Evolutionary conservation across 2,888 invertebrate genomes (phyloP).

Genomic region (Tiphia femorata): DNA sequence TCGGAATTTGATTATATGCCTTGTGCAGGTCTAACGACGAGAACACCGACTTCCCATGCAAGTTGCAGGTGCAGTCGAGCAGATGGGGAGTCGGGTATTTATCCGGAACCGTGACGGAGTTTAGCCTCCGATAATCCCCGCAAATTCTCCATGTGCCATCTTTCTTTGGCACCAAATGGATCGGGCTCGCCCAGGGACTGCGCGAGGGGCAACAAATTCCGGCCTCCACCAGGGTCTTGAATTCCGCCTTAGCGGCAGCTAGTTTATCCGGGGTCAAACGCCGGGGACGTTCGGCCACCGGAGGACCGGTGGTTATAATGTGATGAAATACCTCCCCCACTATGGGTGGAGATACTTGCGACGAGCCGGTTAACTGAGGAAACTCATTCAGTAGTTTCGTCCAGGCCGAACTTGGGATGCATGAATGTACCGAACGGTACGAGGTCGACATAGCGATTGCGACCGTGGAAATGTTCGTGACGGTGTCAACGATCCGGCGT

Average conservation of each 20-base stretch:
- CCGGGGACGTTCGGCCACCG: slow-evolving; percentile 52
- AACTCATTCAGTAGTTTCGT: neutral
- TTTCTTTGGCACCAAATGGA: slow-evolving; percentile 54
- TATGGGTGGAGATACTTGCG: neutral
- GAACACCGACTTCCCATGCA: slow-evolving; percentile 35
- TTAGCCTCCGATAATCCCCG: slow-evolving; percentile 52
- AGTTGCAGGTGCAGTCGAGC: slow-evolving; percentile 37
- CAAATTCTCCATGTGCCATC: slow-evolving; percentile 41
- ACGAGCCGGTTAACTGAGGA: neutral
- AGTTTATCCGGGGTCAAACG: slow-evolving; percentile 57
- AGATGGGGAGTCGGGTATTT: slow-evolving; percentile 50
- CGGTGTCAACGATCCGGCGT: neutral
- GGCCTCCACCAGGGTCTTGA: slow-evolving; percentile 52
- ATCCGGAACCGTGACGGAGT: slow-evolving; percentile 49
- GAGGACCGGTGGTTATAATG: slow-evolving; percentile 58
- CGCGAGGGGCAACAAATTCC: slow-evolving; percentile 66
- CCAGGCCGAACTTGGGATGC: neutral
- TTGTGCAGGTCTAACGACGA: slow-evolving; percentile 32
- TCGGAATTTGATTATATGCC: slow-evolving; percentile 51
- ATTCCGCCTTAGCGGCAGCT: slow-evolving; percentile 52
- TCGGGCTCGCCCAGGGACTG: slow-evolving; percentile 63
- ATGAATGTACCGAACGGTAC: neutral
- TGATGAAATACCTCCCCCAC: slow-evolving; percentile 34
- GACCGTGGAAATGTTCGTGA: neutral
- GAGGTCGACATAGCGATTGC: neutral